A percentile compares a stretch with the other conserved stretches of the same genome.
Conservation (phyloP, 2,797 vertebrate species). For the Tolypeutes matacus region DNA sequence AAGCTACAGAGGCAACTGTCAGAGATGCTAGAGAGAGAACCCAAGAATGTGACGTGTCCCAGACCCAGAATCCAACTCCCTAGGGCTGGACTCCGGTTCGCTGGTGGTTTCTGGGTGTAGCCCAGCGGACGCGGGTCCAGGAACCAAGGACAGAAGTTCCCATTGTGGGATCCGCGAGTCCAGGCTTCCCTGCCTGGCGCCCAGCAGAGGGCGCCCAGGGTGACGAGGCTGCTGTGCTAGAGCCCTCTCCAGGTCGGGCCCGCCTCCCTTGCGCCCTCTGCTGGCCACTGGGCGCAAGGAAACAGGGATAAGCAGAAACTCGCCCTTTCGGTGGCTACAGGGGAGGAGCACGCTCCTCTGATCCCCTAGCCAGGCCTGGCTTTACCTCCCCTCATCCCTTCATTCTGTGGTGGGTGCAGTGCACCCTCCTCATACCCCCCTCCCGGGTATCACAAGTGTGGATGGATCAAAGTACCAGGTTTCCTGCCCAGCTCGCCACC, state of each 20-base stretch:
- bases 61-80: neutral
- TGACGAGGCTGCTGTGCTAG: accelerated
- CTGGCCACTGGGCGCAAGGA: neutral
- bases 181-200: accelerated
- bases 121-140: neutral
- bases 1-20: neutral
- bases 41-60: neutral
- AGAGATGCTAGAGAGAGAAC: neutral
- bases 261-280: constrained; percentile 69
- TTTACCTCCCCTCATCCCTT: neutral
- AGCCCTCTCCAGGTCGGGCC: neutral
- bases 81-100: neutral
- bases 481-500: neutral
- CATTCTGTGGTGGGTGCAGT: neutral
- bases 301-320: neutral
- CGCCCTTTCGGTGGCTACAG: neutral
- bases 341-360: neutral
- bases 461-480: neutral
- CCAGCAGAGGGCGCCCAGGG: constrained; percentile 68
- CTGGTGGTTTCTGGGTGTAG: neutral
- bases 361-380: neutral
- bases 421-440: neutral
- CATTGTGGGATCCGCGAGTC: neutral
- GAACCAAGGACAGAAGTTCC: too few relatives aligned
- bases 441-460: neutral